Base-by-base conservation (phyloP, 35 echinoderm and acorn worm species). In the Holothuria glaberrima region DNA sequence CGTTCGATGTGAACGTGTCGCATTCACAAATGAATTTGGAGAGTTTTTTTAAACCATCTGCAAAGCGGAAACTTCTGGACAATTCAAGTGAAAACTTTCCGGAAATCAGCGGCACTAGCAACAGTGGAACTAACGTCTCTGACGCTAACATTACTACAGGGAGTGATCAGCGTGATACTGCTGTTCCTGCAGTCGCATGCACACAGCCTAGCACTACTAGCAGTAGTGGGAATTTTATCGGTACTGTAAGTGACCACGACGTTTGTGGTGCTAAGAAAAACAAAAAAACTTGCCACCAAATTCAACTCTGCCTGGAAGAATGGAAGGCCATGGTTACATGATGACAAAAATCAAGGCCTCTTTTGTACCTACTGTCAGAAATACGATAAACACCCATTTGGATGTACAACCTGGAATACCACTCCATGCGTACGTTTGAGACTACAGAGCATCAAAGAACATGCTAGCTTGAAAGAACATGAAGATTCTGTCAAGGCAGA, bases 401-500 rank as follows among this genome's bases (percentile, higher is more conserved):
- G 76, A 24, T 38, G 76, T 30, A 48, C 34, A 24, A 30, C 52
- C 17, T 45, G 76, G 76, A 81, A 81, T 50, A 48, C 34, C 18
- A 81, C 38, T 21, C 76, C 76, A 54, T 16, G 44, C 44, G 76
- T 50, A 26, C 5, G 44, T 20, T 5, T 81, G 21, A 80, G 76
- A 58, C 28, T 80, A n/a, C n/a, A 12, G 28, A 80, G 18, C 21
- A 58, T 80, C 18, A 81, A 81, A 30, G 5, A 81, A 50, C 76
- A 81, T 50, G 38, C 18, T 24, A 20, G 30, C 13, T 66, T 56
- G 30, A 63, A 7, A 33, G 60, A 60, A 30, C 82, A 86, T 22
- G 27, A 66, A 66, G 82, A 86, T 30, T 86, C 82, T 26, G 82
- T 86, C 32, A 86, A 86, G 44, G 32, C 31, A 24, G 82, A 86